Evolutionary conservation across 2,113 vertebrate genomes (phyloP), one percentile per base, ranked within the genome.

Genomic region (Typhlomys cinereus): DNA sequence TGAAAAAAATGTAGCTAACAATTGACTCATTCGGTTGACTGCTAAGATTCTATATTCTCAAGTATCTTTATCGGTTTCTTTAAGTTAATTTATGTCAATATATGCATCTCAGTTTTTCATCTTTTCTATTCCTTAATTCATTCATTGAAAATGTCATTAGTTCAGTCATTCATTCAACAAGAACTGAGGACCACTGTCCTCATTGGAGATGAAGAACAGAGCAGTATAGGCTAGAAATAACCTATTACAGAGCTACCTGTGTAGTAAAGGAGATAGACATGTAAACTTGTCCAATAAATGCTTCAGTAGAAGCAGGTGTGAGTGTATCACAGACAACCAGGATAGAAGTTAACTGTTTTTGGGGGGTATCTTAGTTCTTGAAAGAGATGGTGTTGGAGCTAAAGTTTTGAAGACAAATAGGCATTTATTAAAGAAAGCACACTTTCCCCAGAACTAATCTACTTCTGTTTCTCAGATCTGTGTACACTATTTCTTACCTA

Each of bases 311-410:
- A 88, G 54, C 62, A 81, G 71, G 20, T 27, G 34, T 80, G 59
- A 79, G 41, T 29, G 31, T 14, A 29, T 27, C 57, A 88, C 31
- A 57, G 44, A 80, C 50, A 76, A 54, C 10, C 15, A 23, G 70
- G 61, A 44, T 10, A 75, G 41, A 78, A n/a, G 4, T 52, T 79
- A 79, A 54, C 13, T 52, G 50, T 36, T 11, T 75, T 69, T 36
- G 79, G n/a, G 11, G 54, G 36, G 17, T 25, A 18, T 88, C 57
- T 66, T 5, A 2, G 18, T 69, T 89, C n/a, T 90, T 93, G 29
- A 88, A 85, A 88, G 59, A 92, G 27, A n/a, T 89, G 20, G 61
- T 91, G 17, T 85, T 79, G 82, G 23, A 88, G 48, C 39, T 81
- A 36, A 5, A 74, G 92, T 75, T 90, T 93, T 75, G 15, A 84